These are phyloP conservation scores for Synergus laeviventris DNA, from an alignment of 2,888 invertebrate genomes.

Conservation along the genomic window DNA sequence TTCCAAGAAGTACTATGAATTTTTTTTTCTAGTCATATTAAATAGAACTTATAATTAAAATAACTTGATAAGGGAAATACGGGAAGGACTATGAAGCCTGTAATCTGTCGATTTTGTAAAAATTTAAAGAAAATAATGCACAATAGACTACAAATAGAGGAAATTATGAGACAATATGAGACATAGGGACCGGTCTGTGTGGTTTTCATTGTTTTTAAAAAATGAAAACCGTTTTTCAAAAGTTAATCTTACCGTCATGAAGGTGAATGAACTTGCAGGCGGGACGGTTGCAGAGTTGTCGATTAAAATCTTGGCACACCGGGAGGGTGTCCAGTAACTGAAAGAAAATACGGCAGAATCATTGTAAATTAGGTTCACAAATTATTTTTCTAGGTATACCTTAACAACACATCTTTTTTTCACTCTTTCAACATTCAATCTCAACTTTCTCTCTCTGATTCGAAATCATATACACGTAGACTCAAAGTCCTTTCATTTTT, in stretches of 20 bases:
- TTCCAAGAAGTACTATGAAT: no score
- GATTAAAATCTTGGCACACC: constrained; percentile 99
- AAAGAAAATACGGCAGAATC: constrained; percentile 77
- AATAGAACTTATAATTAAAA: no score
- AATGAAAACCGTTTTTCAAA: not conserved
- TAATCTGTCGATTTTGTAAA: no score
- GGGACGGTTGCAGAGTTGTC: constrained; percentile 96
- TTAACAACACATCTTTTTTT: constrained; percentile 54
- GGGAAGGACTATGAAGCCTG: no score
- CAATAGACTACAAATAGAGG: no score
- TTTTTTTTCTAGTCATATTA: no score
- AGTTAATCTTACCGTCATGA: constrained; percentile 88
- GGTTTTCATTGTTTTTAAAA: not conserved
- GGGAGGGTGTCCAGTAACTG: constrained; percentile 99
- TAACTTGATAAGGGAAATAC: no score
- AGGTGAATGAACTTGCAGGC: constrained; percentile 99
- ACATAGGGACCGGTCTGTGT: not conserved
- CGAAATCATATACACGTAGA: constrained; percentile 45
- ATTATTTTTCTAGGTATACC: constrained; percentile 48
- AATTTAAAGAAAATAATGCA: no score
- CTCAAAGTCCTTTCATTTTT: constrained; percentile 43
- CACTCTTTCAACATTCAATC: constrained; percentile 9
- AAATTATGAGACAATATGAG: no score
- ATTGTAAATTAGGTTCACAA: constrained; percentile 60
- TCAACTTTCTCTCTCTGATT: constrained; percentile 44